Base-by-base conservation (phyloP, 2,113 vertebrate species). In the Zosterops japonicus region DNA sequence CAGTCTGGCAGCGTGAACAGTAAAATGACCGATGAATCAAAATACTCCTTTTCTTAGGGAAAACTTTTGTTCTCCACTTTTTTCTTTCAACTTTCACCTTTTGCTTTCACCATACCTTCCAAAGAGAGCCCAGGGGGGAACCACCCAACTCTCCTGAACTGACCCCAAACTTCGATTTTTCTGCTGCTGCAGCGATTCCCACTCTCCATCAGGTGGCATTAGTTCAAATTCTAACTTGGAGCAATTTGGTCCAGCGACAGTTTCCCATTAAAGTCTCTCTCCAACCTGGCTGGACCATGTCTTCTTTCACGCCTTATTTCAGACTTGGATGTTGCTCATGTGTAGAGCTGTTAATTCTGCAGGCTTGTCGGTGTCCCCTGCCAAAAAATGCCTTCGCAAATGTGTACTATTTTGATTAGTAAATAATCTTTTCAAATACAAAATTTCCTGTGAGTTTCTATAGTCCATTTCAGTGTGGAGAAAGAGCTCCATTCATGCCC, bases 191-290 rank as follows among this genome's bases (percentile, higher is more conserved):
- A 65, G 50, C 29, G 23, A 25, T 70, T 93, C 18, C 28, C 31
- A 8, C 20, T 87, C 44, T 68, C 96, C 94, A 61, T 93, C 86
- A 96, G 90, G 29, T 94, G 95, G 93, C 91, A 41, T 46, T 46
- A 55, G 36, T 13, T 87, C 55, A 57, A 82, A 70, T 65, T 60
- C 59, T 23, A 10, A 24, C 35, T 29, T 21, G 33, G 28, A 82
- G 23, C 13, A 41, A 65, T 12, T 9, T 11, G 46, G 19, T 44
- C 21, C 44, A 8, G 33, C 28, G 31, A 6, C 29, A 3, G 19
- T 24, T 75, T 11, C 14, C 27, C 16, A 11, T 14, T 31, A 1
- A 42, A 39, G 7, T 21, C 39, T 21, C 16, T n/a, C 50, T 21
- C 24, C 12, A 22, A 44, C 12, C 0, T 76, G 63, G 36, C 44